Conservation (phyloP, 2,113 vertebrate genomes). For the Embiotoca jacksoni region DNA sequence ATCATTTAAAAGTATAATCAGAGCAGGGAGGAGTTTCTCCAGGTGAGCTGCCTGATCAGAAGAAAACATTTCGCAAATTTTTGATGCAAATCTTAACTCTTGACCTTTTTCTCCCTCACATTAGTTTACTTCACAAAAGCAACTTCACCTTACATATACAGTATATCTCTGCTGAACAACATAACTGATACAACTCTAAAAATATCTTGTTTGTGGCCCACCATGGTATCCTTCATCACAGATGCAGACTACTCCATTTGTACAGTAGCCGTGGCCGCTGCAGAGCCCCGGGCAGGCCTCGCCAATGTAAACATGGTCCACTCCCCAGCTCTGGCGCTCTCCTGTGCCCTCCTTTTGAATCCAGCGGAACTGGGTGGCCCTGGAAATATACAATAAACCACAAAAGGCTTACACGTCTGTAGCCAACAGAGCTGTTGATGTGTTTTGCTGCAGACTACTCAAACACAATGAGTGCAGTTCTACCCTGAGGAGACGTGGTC, state of each 20-base stretch:
- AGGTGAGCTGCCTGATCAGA: background rate
- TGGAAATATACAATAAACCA: conserved; percentile 66
- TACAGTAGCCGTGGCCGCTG: conserved; percentile 95
- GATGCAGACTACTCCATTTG: conserved; percentile 92
- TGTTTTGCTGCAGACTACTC: background rate
- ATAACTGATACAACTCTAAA: too few species aligned
- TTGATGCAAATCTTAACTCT: too few species aligned
- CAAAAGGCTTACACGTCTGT: background rate
- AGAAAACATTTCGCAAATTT: background rate
- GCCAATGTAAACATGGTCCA: conserved; percentile 96
- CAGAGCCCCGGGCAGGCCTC: conserved; percentile 95
- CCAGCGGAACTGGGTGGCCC: conserved; percentile 98
- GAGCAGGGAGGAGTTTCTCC: background rate
- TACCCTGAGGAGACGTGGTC: conserved; percentile 97
- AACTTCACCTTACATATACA: too few species aligned
- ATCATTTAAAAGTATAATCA: background rate
- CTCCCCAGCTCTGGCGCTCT: conserved; percentile 95
- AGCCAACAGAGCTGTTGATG: background rate
- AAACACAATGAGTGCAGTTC: background rate
- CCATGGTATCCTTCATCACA: conserved; percentile 96
- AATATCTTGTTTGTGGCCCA: conserved; percentile 63
- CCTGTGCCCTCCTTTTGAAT: conserved; percentile 94
- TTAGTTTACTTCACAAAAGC: too few species aligned
- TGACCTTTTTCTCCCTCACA: too few species aligned
- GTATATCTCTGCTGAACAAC: too few species aligned